A percentile compares a stretch with the other conserved stretches of the same genome.
Evolutionary conservation across 2,113 vertebrate species (phyloP).

Genomic region (Istiophorus platypterus): DNA sequence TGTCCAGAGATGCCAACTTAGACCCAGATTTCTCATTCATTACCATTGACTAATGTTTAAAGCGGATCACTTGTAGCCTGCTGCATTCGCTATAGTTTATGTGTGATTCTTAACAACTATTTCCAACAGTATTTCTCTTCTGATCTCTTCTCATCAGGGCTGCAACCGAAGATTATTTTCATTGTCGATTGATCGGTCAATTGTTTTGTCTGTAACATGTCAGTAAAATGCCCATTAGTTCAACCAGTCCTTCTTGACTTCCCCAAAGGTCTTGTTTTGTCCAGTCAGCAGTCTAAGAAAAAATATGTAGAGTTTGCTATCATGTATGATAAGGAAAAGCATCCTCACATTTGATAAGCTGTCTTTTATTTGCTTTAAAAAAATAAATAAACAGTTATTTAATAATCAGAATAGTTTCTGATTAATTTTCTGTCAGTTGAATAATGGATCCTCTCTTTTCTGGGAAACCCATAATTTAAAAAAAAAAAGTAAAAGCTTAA

Average conservation of each 20-base stretch:
- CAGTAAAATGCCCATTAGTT: background rate
- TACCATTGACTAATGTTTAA: background rate
- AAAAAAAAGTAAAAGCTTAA: background rate
- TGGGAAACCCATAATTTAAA: background rate
- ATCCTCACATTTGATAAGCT: background rate
- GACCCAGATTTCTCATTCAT: background rate
- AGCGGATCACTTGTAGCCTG: background rate
- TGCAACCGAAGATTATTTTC: background rate
- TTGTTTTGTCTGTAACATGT: background rate
- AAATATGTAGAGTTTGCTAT: background rate
- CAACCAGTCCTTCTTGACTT: background rate
- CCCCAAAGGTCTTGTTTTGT: background rate
- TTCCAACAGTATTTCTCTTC: background rate
- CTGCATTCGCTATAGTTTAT: background rate
- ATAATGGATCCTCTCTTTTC: background rate
- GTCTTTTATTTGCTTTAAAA: background rate
- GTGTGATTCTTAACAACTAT: background rate
- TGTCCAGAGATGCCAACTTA: background rate
- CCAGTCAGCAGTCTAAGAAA: background rate
- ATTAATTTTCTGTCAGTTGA: background rate
- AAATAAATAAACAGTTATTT: background rate
- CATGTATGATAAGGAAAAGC: background rate
- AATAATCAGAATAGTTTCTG: background rate
- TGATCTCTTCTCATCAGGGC: background rate
- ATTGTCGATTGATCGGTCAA: background rate